Conservation (phyloP, 2,113 vertebrate genomes). For the Aptenodytes forsteri region DNA sequence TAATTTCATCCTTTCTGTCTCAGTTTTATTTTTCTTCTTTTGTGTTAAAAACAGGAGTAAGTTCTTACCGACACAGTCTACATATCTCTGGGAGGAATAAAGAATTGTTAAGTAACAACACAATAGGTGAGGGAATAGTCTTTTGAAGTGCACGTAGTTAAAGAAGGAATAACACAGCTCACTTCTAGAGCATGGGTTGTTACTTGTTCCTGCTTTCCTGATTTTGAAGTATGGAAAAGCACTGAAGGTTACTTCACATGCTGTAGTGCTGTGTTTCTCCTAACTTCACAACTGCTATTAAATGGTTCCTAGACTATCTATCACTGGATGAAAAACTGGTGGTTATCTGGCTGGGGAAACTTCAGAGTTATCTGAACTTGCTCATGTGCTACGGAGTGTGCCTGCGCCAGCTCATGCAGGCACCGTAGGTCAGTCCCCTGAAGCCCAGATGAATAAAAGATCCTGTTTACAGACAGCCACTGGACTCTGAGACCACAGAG, state of each 20-base stretch:
- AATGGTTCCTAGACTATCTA: neutral
- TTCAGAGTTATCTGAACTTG: neutral
- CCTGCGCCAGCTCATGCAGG: neutral
- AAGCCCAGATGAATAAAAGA: neutral
- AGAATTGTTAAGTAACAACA: neutral
- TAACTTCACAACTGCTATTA: neutral
- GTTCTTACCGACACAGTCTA: neutral
- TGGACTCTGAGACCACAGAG: neutral
- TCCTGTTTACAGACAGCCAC: neutral
- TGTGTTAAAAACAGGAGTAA: neutral
- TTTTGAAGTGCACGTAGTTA: neutral
- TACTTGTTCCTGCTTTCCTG: neutral
- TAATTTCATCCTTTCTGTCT: neutral
- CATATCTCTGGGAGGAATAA: neutral
- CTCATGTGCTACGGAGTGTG: accelerated
- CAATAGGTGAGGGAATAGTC: neutral
- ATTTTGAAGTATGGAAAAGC: neutral
- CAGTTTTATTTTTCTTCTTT: neutral
- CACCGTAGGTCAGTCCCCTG: neutral
- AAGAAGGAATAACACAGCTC: neutral
- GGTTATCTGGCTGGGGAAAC: neutral
- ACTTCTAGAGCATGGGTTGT: neutral
- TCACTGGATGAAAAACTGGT: neutral
- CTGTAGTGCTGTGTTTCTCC: neutral
- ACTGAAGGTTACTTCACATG: neutral